These are phyloP conservation scores for Jaculus jaculus DNA, from an alignment of 2,113 vertebrate genomes.

Conservation along the genomic window DNA sequence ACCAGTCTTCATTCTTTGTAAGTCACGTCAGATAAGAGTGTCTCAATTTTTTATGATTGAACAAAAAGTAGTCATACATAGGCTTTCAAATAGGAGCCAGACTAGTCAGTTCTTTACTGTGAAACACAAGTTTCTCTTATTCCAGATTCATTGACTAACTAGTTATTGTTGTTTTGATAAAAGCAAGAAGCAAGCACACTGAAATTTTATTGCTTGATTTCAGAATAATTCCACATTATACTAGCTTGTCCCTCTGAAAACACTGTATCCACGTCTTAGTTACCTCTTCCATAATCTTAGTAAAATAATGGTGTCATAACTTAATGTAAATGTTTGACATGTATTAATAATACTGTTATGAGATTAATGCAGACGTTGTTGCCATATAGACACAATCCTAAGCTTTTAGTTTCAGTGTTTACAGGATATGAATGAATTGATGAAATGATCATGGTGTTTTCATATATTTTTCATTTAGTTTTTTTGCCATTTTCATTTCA, in stretches of 20 bases:
- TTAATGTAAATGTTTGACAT: not conserved
- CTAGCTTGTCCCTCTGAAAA: not conserved
- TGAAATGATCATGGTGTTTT: not conserved
- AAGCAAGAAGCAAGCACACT: not conserved
- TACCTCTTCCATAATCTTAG: not conserved
- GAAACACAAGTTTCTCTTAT: not conserved
- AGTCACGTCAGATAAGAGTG: not conserved
- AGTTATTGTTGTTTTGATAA: too few species aligned
- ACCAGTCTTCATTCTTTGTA: not conserved
- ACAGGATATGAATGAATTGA: too few species aligned
- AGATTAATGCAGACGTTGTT: not conserved
- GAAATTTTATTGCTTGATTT: not conserved
- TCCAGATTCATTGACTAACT: too few species aligned
- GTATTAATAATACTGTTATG: not conserved
- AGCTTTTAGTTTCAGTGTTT: not conserved
- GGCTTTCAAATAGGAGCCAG: not conserved
- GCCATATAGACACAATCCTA: not conserved
- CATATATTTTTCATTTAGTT: not conserved
- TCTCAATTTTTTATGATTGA: not conserved
- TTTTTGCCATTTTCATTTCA: not conserved
- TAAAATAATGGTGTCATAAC: not conserved
- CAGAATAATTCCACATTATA: not conserved
- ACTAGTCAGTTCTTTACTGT: not conserved
- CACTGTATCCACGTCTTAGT: not conserved
- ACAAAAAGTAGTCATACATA: not conserved